Conservation (phyloP, 2,888 invertebrate genomes). For the Cerastis leucographa region DNA sequence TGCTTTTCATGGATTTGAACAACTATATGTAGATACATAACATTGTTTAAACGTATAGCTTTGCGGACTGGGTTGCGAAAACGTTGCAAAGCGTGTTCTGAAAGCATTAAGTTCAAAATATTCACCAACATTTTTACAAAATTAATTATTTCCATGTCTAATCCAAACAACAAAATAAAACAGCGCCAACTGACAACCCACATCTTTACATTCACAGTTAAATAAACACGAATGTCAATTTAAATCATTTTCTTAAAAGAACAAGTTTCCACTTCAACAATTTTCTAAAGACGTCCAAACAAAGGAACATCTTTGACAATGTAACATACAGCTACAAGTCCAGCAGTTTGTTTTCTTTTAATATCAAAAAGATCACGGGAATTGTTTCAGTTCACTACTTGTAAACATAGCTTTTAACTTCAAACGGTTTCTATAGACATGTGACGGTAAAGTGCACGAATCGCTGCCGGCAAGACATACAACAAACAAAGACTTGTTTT, state of each 20-base stretch:
- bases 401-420: constrained; percentile 36
- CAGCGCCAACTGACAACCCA: not conserved
- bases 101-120: not conserved
- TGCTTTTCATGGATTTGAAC: constrained; percentile 30
- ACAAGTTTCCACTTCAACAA: constrained; percentile 38
- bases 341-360: constrained; percentile 3
- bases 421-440: constrained; percentile 25
- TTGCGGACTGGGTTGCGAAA: not conserved
- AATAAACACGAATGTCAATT: constrained; percentile 21
- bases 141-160: not conserved
- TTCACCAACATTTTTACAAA: not conserved
- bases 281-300: constrained; percentile 25
- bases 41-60: constrained; percentile 3
- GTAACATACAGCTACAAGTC: constrained; percentile 9
- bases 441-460: constrained; percentile 39
- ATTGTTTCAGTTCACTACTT: constrained; percentile 38
- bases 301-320: constrained; percentile 17
- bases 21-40: not conserved
- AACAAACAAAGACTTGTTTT: constrained; percentile 27
- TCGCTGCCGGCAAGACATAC: constrained; percentile 1
- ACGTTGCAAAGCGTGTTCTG: not conserved
- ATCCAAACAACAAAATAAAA: constrained; percentile 4
- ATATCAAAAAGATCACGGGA: constrained; percentile 40
- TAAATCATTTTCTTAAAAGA: constrained; percentile 27
- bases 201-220: constrained; percentile 20